Percentiles rank a stretch among this genome's conserved stretches.
These are phyloP conservation scores for Lasiurus borealis DNA, from an alignment of 2,113 vertebrate genomes.

Conservation along the genomic window DNA sequence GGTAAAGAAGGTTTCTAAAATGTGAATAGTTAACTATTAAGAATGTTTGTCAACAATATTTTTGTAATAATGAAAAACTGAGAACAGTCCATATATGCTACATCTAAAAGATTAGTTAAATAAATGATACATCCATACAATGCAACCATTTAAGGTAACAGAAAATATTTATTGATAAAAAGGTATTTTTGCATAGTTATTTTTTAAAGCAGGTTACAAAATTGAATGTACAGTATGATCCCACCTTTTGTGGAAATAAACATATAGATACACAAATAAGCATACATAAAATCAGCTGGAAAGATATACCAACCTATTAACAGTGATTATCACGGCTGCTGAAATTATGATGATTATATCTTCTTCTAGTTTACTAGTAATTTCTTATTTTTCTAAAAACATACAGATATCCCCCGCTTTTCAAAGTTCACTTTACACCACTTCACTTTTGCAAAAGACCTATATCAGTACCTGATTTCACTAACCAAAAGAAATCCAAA, in stretches of 20 bases:
- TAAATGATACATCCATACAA: constrained; percentile 75
- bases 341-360: constrained; percentile 29
- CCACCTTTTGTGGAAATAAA: constrained; percentile 67
- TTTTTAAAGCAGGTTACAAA: constrained; percentile 70
- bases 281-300: constrained; percentile 69
- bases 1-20: background rate
- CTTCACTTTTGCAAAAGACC: background rate
- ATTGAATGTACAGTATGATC: constrained; percentile 60
- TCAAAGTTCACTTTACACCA: background rate
- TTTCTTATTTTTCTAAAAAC: constrained; percentile 65
- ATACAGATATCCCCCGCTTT: background rate
- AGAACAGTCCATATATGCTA: constrained; percentile 42
- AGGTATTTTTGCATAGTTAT: constrained; percentile 33
- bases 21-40: constrained; percentile 35
- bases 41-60: constrained; percentile 44
- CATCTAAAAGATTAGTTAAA: constrained; percentile 51
- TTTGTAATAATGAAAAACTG: constrained; percentile 52
- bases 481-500: background rate
- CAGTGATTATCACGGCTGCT: constrained; percentile 15
- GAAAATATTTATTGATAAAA: constrained; percentile 66
- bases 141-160: constrained; percentile 57
- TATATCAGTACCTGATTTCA: background rate
- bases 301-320: constrained; percentile 63
- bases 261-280: constrained; percentile 63
- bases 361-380: constrained; percentile 57